Evolutionary conservation across 2,888 invertebrate genomes (phyloP), one percentile per base, ranked within the genome.

Genomic region (Hypercompe scribonia): DNA sequence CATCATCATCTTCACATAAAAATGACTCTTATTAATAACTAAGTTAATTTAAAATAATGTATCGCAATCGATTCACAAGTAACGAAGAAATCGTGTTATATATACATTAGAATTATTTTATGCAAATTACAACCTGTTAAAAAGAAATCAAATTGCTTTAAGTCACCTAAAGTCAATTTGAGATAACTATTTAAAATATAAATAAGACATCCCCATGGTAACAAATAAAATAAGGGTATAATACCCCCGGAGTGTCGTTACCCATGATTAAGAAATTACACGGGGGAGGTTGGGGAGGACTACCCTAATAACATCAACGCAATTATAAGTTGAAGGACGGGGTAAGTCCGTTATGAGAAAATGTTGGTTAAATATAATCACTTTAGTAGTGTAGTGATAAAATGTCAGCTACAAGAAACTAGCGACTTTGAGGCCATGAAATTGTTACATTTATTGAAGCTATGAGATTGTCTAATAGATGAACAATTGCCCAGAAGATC

Each of bases 201-300:
- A 65, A 69, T 73, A 65, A 65, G 42, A 58, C 58, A 5, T 69
- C 65, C 65, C 69, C 46, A 31, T 36, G 42, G 58, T 68, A 50
- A 36, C 65, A 46, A 73, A 73, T 61, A 70, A 66, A 58, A 58
- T 65, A 65, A 69, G 34, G 58, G 42, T 68, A 39, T 73, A 65
- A 28, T 64, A 65, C 69, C 73, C 73, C 73, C 46, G 42, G 73
- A 70, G 73, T 18, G 73, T 46, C 61, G 73, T 73, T 73, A 70
- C 13, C 65, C 61, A 66, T 65, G 61, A 73, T 73, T 73, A 73
- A 58, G 65, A 70, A 63, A 73, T 70, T 66, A 61, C 63, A 31
- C n/a, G 31, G 67, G 70, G 67, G 61, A 70, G 39, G 10, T 63
- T 46, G 24, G 42, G 65, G 46, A 39, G 36, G n/a, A 42, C 24